Evolutionary conservation across 2,113 vertebrate species (phyloP).

Genomic region (Peromyscus polionotus): DNA sequence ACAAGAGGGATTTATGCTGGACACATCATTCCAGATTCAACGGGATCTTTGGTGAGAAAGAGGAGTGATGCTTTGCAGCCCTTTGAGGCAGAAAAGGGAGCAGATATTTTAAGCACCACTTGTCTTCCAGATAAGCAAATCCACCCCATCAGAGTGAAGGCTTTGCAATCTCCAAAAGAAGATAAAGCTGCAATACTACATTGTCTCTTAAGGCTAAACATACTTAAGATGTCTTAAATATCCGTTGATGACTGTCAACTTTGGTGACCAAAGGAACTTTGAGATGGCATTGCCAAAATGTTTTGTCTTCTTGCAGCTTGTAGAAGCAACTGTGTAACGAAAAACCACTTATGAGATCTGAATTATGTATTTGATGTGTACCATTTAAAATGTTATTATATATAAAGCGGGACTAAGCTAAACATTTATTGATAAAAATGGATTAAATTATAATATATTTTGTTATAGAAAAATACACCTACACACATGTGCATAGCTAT

Average conservation of each 20-base stretch:
- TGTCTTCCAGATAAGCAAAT: not conserved
- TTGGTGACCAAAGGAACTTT: not conserved
- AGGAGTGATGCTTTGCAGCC: not conserved
- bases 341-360: not conserved
- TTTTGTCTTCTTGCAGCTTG: not conserved
- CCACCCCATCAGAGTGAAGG: not conserved
- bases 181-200: not conserved
- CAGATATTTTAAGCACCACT: not conserved
- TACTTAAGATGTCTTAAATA: not conserved
- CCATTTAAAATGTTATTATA: not conserved
- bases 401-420: slow-evolving; percentile 39
- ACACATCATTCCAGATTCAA: not conserved
- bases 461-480: not conserved
- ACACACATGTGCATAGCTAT: not conserved
- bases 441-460: not conserved
- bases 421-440: not conserved
- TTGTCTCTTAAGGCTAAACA: not conserved
- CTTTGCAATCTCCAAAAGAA: not conserved
- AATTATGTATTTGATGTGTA: not conserved
- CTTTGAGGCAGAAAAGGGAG: not conserved
- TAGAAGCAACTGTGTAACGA: slow-evolving; percentile 37
- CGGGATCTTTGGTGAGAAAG: not conserved
- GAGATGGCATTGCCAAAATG: not conserved
- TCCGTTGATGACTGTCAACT: not conserved
- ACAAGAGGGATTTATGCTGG: not conserved